phyloP scores from a whole-genome alignment of 2,113 vertebrate species.

The Oryzias melastigma region DNA sequence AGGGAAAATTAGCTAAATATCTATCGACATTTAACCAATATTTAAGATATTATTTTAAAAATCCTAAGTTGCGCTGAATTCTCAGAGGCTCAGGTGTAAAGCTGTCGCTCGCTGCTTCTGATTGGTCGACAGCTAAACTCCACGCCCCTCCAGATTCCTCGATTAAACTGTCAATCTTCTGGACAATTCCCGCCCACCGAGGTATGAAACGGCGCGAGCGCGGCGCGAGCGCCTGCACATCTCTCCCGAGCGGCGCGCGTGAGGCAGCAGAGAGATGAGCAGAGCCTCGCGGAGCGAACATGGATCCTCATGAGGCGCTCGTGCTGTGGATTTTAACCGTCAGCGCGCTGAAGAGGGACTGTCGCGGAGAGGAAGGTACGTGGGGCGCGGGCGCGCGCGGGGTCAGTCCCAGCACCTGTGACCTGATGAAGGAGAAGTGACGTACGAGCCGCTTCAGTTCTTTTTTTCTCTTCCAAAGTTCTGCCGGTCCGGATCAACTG shows the following conservation, averaged over 20 bases:
- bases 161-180: constrained; percentile 53
- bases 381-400: neutral
- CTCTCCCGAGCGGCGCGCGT: constrained; percentile 58
- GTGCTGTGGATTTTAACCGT: constrained; percentile 79
- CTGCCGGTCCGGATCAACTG: no score
- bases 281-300: constrained; percentile 73
- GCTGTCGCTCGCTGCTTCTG: constrained; percentile 11
- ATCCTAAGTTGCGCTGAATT: no score
- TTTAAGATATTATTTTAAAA: no score
- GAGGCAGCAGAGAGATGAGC: constrained; percentile 73
- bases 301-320: constrained; percentile 74
- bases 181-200: constrained; percentile 65
- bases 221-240: constrained; percentile 37
- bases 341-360: constrained; percentile 37
- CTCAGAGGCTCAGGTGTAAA: no score
- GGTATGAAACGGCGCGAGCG: constrained; percentile 64
- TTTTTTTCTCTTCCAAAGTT: no score
- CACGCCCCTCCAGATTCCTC: constrained; percentile 52
- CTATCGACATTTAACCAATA: no score
- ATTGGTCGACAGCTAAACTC: constrained; percentile 55
- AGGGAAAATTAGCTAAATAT: no score
- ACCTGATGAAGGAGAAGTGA: no score
- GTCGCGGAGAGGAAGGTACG: constrained; percentile 77
- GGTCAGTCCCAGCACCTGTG: no score
- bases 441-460: no score